Base-by-base conservation (phyloP, 2,113 vertebrate species). In the Microcebus jonahi region DNA sequence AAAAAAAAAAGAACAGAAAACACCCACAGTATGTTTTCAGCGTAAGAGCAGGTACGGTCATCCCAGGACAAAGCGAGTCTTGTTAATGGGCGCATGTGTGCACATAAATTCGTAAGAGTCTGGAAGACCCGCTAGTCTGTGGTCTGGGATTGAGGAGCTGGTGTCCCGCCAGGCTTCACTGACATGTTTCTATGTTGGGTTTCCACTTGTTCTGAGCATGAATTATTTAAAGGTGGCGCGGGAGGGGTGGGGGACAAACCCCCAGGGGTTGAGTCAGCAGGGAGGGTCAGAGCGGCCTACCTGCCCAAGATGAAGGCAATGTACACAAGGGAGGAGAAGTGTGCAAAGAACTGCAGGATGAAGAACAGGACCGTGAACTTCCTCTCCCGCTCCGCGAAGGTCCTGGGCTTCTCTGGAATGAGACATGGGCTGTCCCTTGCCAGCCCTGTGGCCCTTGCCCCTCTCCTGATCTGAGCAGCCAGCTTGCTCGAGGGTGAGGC, bases 261-360 rank as follows among this genome's bases (percentile, higher is more conserved):
- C 15, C 4, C 29, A 1, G 1, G 15, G 12, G 68, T 3, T 9
- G 67, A 10, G 27, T 8, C 0, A 1, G 27, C 1, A 11, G 14
- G 3, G 55, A 57, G 1, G 53, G 48, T 0, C 7, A 23, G 29
- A 15, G 27, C 18, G 0, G 4, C n/a, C 96, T 97, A 99, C 99
- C 99, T 99, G 97, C 99, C 99, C 92, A 99, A 98, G 97, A 99
- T 99, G 97, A 99, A 99, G 82, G 99, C 99, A 0, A 99, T 97
- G 88, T 99, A 99, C 98, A 99, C 98, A 55, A 99, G 99, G 0
- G 99, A 99, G 2, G 99, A 99, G 98, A 99, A 99, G 94, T 99
- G 98, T 0, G 99, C 99, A 68, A 99, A 99, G 98, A 99, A 99
- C 98, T 99, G 99, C 98, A 99, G 99, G 25, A 98, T 99, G 98